Base-by-base conservation (phyloP, 1,140 invertebrate species). In the Colletes gigas region DNA sequence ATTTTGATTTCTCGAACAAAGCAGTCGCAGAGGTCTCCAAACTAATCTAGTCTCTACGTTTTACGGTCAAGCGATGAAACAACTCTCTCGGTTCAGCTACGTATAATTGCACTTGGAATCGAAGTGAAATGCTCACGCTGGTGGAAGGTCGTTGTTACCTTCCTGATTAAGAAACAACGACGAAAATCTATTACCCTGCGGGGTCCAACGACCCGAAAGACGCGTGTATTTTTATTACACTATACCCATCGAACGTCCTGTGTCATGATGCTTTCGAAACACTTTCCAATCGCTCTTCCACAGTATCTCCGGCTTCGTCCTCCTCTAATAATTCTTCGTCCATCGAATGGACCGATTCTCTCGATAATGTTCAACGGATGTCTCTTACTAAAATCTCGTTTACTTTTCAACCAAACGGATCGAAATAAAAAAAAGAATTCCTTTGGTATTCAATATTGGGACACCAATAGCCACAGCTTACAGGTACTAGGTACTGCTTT, bases 31-130 rank as follows among this genome's bases (percentile, higher is more conserved):
- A 5, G 15, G 5, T 68, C 54, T 73, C 15, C 30, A 17, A 21
- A 52, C 19, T 81, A 60, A 59, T 76, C 65, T 52, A 54, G 2
- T 41, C 4, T 50, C 79, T 85, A 85, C 39, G 68, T 41, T 44
- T 63, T 69, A 83, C 52, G 71, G 17, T 39, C 39, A 83, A 81
- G 82, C 77, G 67, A 81, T 50, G 41, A 55, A 30, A 39, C 76
- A 9, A 30, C 30, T 30, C 4, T 57, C 44, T 44, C 19, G 47
- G 69, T 19, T 30, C 47, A 21, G 8, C 74, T 74, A 71, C 21
- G 55, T 55, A 9, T 82, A 78, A 85, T 84, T 85, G 78, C 78
- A 78, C 78, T 81, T 81, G 59, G 60, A 60, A 63, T 78, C 55
- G 55, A 84, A 7, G 70, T 62, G 8, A 78, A 78, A 77, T 52